A percentile compares a stretch with the other conserved stretches of the same genome.
These are phyloP conservation scores for Mantis religiosa DNA, from an alignment of 2,888 invertebrate genomes.

Conservation along the genomic window DNA sequence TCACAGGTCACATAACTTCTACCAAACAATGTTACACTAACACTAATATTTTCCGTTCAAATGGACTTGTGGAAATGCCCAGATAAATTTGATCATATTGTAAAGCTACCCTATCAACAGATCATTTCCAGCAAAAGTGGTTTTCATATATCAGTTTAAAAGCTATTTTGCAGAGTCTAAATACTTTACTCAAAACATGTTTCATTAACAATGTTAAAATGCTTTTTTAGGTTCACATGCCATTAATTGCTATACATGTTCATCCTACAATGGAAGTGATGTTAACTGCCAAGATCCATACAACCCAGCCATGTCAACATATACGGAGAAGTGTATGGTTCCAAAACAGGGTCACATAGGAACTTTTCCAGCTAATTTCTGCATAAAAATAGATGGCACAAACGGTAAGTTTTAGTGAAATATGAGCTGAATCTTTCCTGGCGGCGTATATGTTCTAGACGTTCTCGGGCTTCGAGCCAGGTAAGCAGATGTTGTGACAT, in stretches of 20 bases:
- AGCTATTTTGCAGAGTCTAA: not conserved
- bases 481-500: no score
- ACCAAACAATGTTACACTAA: no score
- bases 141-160: no score
- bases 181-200: not conserved
- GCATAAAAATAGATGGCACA: slow-evolving; percentile 51
- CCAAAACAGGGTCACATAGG: slow-evolving; percentile 48
- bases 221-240: slow-evolving; percentile 32
- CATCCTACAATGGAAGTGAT: slow-evolving; percentile 48
- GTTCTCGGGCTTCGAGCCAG: no score
- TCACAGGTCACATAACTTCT: no score
- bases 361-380: slow-evolving; percentile 51
- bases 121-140: no score
- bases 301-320: slow-evolving; percentile 45
- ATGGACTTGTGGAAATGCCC: no score
- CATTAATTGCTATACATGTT: slow-evolving; percentile 51
- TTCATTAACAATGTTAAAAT: not conserved
- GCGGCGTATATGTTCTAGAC: no score
- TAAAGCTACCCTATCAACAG: no score
- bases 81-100: no score
- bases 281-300: slow-evolving; percentile 50
- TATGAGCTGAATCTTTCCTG: no score
- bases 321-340: slow-evolving; percentile 47
- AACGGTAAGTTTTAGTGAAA: slow-evolving; percentile 45
- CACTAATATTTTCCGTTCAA: no score